These are phyloP conservation scores for Thamnophis sirtalis DNA, from an alignment of 2,113 vertebrate genomes.

Conservation along the genomic window DNA sequence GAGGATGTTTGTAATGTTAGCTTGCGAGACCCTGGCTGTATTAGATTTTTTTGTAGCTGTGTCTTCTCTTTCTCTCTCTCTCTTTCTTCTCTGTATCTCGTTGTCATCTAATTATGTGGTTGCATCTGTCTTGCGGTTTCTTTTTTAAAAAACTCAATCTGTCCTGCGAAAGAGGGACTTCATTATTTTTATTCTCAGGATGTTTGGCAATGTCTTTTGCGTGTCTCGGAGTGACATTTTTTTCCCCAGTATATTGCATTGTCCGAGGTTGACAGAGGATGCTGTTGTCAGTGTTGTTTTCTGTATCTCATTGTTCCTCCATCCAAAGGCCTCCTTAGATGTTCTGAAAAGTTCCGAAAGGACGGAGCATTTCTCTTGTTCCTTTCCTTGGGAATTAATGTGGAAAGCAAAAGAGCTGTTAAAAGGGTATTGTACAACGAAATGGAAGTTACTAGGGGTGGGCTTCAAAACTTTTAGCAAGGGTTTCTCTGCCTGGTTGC, in stretches of 20 bases:
- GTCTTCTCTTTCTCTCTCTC: neutral
- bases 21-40: neutral
- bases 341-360: neutral
- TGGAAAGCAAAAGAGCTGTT: neutral
- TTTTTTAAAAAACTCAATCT: neutral
- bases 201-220: neutral
- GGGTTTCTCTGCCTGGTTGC: no score
- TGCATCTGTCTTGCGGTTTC: neutral
- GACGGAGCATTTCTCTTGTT: neutral
- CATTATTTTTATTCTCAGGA: neutral
- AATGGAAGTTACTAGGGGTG: no score
- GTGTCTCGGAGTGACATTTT: neutral
- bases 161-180: neutral
- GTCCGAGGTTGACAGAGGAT: neutral
- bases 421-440: neutral
- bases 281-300: neutral
- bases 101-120: neutral
- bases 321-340: neutral
- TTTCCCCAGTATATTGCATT: neutral
- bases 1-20: conserved; percentile 4
- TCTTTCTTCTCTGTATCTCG: neutral
- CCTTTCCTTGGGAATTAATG: neutral
- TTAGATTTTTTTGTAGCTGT: neutral
- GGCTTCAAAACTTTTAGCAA: no score
- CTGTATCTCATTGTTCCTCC: neutral